Percentiles rank a stretch among this genome's conserved stretches.
phyloP scores from a whole-genome alignment of 2,113 vertebrate species.

The Pelodiscus sinensis region DNA sequence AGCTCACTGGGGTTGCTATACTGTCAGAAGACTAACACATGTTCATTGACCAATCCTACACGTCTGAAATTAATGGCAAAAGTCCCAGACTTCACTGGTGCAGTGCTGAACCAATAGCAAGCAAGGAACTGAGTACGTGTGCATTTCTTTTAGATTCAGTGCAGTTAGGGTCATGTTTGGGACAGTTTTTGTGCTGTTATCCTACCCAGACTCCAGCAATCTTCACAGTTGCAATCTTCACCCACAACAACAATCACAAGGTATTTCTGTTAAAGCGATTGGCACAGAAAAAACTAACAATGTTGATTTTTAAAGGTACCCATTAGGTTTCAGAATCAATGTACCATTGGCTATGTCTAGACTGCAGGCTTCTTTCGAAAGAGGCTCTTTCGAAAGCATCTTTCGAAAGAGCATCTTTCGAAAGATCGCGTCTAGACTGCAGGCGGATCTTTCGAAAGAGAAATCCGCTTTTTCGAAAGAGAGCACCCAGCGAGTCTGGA shows the following conservation, averaged over 20 bases:
- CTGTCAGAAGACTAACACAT: not conserved
- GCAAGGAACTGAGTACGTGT: not conserved
- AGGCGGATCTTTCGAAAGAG: too few relatives aligned
- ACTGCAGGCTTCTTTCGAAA: too few relatives aligned
- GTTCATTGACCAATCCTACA: not conserved
- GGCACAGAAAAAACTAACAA: not conserved
- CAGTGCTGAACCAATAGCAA: not conserved
- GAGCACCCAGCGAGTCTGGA: too few relatives aligned
- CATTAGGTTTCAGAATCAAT: not conserved
- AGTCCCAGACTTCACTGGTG: not conserved
- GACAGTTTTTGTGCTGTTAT: rapidly evolving
- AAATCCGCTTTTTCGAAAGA: too few relatives aligned
- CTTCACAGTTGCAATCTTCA: rapidly evolving
- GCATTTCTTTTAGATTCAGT: not conserved
- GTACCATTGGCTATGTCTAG: too few relatives aligned
- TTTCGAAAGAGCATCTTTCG: too few relatives aligned
- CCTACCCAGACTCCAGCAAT: not conserved
- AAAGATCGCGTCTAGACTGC: too few relatives aligned
- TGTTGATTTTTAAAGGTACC: not conserved
- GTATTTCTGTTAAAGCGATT: not conserved
- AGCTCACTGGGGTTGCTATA: not conserved
- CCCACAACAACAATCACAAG: not conserved
- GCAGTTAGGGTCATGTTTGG: not conserved
- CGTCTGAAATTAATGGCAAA: not conserved
- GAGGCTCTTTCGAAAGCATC: too few relatives aligned